A percentile compares a stretch with the other conserved stretches of the same genome.
phyloP scores from a whole-genome alignment of 2,113 vertebrate species.

The Elgaria multicarinata region DNA sequence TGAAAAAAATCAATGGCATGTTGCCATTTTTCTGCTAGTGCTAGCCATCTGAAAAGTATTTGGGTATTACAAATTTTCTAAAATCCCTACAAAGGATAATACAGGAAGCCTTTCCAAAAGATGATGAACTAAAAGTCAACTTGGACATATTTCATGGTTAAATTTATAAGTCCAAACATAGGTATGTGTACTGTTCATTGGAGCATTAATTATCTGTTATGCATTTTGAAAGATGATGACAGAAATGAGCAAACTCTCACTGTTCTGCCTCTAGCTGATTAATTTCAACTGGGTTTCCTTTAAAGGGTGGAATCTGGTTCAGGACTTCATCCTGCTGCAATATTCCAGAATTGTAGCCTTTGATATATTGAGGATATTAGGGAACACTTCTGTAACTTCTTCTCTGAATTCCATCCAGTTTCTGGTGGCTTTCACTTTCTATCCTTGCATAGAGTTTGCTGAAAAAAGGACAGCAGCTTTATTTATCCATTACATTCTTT shows the following conservation, averaged over 20 bases:
- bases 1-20: slow-evolving; percentile 70
- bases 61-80: slow-evolving; percentile 52
- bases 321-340: neutral
- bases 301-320: neutral
- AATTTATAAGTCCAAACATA: slow-evolving; percentile 26
- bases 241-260: neutral
- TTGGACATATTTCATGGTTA: slow-evolving; percentile 14
- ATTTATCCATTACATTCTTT: too few relatives aligned
- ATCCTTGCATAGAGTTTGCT: neutral
- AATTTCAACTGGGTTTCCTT: too few relatives aligned
- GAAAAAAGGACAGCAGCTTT: neutral
- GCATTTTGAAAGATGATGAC: slow-evolving; percentile 4
- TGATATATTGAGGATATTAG: neutral
- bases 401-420: neutral
- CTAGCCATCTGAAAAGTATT: slow-evolving; percentile 59
- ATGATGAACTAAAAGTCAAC: slow-evolving; percentile 61
- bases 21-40: slow-evolving; percentile 44
- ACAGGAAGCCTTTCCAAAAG: slow-evolving; percentile 29
- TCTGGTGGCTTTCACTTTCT: neutral
- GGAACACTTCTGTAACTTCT: neutral
- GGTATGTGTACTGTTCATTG: slow-evolving; percentile 27
- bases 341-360: neutral
- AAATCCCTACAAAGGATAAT: slow-evolving; percentile 58
- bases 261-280: neutral
- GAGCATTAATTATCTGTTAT: neutral